Conservation (phyloP, 1,140 invertebrate genomes). For the Drosophila kikkawai region DNA sequence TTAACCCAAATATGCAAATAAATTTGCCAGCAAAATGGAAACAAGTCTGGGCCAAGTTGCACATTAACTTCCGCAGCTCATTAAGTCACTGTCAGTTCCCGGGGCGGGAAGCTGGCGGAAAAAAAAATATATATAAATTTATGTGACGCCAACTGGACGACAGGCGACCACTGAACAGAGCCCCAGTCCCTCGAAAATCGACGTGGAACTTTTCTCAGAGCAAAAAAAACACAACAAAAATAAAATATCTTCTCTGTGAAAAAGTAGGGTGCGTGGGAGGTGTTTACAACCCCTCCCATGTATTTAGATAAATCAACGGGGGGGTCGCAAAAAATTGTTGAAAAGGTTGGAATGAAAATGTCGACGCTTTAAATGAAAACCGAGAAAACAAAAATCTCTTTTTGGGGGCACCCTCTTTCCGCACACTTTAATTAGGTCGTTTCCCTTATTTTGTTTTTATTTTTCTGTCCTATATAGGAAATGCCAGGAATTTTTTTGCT, state of each 20-base stretch:
- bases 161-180: slow-evolving; percentile 35
- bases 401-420: slow-evolving; percentile 31
- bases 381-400: slow-evolving; percentile 34
- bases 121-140: slow-evolving; percentile 76
- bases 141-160: slow-evolving; percentile 81
- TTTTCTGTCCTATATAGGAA: slow-evolving; percentile 51
- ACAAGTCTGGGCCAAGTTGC: slow-evolving; percentile 63
- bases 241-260: slow-evolving; percentile 34
- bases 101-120: slow-evolving; percentile 37
- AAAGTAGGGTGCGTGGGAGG: slow-evolving; percentile 17
- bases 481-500: slow-evolving; percentile 39
- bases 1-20: slow-evolving; percentile 83
- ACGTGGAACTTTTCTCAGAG: slow-evolving; percentile 15
- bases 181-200: slow-evolving; percentile 16
- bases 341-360: slow-evolving; percentile 71
- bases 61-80: slow-evolving; percentile 83
- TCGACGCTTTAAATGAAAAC: slow-evolving; percentile 65
- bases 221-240: slow-evolving; percentile 37
- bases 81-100: slow-evolving; percentile 74
- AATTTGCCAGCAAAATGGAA: slow-evolving; percentile 61
- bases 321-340: slow-evolving; percentile 43
- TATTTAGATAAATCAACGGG: slow-evolving; percentile 45
- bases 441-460: slow-evolving; percentile 39
- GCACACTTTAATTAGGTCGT: slow-evolving; percentile 71
- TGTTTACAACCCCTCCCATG: slow-evolving; percentile 11